Base-by-base conservation (phyloP, 1,140 invertebrate species). In the Diachasmimorpha longicaudata region DNA sequence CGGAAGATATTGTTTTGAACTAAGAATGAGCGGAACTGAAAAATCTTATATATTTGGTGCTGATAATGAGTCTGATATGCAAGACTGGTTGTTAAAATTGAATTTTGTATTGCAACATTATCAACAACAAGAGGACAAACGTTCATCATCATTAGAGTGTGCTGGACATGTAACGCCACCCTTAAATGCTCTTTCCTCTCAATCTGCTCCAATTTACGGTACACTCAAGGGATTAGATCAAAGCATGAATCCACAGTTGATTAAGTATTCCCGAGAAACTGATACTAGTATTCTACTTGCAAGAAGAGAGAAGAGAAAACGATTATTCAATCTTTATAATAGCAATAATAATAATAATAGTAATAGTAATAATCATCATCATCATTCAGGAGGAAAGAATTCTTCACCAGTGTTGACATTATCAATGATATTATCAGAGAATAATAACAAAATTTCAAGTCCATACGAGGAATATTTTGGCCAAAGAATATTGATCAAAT, bases 191-290 rank as follows among this genome's bases (percentile, higher is more conserved):
- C 89, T 85, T 77, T 82, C 84, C 44, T 37, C 25, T 37, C 86
- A 89, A 79, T 37, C 31, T 37, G 91, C 91, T 25, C 86, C 88
- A 79, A 83, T 87, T 75, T 91, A 90, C 87, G 95, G 95, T 6
- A 96, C 96, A 0, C 86, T 96, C 0, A 95, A 96, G 84, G 94
- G 95, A 0, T 87, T 97, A 31, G 96, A 97, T 82, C 95, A 97
- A 81, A 96, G 94, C 80, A 95, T 97, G 92, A 97, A 97, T 89
- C 96, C 96, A 4, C 94, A 96, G 82, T 86, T 97, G 37, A 95
- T 95, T 82, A 95, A 95, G 85, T 98, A 97, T 86, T 94, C 96
- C 0, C 90, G 95, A 66, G 97, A 98, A 90, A 97, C 96, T 0
- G 96, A 97, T 83, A 92, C 93, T 31, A 95, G 95, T 31, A 95